Base-by-base conservation (phyloP, 2,113 vertebrate species). In the Psilopogon haemacephalus region DNA sequence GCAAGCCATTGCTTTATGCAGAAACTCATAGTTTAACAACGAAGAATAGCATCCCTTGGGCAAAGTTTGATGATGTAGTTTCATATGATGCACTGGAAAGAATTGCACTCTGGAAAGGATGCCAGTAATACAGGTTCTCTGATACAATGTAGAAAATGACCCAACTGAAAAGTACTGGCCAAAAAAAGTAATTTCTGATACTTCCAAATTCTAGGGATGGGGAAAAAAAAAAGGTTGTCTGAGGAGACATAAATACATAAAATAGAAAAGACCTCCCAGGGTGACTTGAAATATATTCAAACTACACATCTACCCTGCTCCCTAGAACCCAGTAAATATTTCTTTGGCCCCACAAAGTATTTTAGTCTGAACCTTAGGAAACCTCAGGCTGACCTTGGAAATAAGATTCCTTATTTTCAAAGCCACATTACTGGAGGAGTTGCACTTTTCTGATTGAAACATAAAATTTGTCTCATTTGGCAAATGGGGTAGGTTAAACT, bases 361-460 rank as follows among this genome's bases (percentile, higher is more conserved):
- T 91, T 95, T 48, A 95, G 75, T 84, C 35, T 93, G 93, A 95
- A 95, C 82, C 91, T 91, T 91, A 95, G 91, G 69, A 96, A 95
- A 94, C 93, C 91, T 96, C 95, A 93, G 58, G 58, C 20, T 96
- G 89, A 93, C 89, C 93, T 94, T 93, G 72, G 87, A 96, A 95
- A 88, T 84, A 94, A 95, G 84, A 94, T 95, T 91, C 58, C 85
- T 91, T 24, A 19, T 95, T 91, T 94, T 94, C 89, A 93, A 94
- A 93, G 85, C 68, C 85, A 68, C 69, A 48, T 85, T 83, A 84
- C 82, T 88, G 94, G 84, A 89, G 84, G 82, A 83, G 85, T 84
- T 91, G 69, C 30, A 26, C 38, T 94, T 94, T 85, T 84, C 72
- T 71, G 76, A 83, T 67, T 80, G 64, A 94, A 93, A 54, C 21